Conservation (phyloP, 2,113 vertebrate genomes). For the Dicentrarchus labrax region DNA sequence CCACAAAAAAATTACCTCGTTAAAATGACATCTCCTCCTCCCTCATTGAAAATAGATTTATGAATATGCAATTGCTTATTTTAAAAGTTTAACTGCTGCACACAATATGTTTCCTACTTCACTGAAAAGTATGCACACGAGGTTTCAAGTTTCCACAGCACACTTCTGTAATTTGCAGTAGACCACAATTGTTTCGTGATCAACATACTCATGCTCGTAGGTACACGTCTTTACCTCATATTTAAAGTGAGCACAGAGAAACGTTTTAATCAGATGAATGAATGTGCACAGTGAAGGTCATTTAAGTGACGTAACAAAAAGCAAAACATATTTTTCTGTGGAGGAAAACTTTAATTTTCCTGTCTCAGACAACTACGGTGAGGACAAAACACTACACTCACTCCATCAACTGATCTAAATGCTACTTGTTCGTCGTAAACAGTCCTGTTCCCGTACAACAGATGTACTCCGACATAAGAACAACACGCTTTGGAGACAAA, state of each 20-base stretch:
- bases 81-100: too few species aligned
- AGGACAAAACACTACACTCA: not conserved
- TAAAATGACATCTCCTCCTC: too few species aligned
- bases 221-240: too few species aligned
- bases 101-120: too few species aligned
- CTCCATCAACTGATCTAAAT: conserved; percentile 7
- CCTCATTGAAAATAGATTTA: too few species aligned
- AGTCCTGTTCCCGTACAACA: conserved; percentile 38
- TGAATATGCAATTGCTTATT: too few species aligned
- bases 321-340: not conserved
- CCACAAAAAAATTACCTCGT: not conserved
- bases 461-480: conserved; percentile 51
- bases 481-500: conserved; percentile 53
- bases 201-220: too few species aligned
- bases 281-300: too few species aligned
- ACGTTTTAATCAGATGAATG: too few species aligned
- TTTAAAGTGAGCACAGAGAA: too few species aligned
- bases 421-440: conserved; percentile 8
- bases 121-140: not conserved
- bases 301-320: too few species aligned
- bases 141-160: not conserved
- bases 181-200: too few species aligned
- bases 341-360: not conserved
- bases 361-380: not conserved
- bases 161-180: not conserved